Evolutionary conservation across 2,888 invertebrate species (phyloP), one percentile per base, ranked within the genome.

Genomic region (Drosophila atroscutellata): DNA sequence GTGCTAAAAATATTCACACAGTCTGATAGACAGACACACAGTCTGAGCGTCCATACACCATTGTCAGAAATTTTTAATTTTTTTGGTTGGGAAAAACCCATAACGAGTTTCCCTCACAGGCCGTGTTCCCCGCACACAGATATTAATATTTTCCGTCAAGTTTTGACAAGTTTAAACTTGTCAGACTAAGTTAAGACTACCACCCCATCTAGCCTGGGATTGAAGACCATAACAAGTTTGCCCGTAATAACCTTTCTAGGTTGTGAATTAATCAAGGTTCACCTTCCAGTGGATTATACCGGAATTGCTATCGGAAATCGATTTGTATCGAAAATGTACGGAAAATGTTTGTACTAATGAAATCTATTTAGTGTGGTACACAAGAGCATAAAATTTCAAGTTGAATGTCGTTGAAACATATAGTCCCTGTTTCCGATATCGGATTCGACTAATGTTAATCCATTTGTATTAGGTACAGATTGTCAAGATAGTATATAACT

Each of bases 21-120:
- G 54, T 34, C 24, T 58, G 54, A 57, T 26, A 49, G 18, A 26
- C 26, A 60, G 26, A 42, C 18, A 49, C 52, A 54, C n/a, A 51
- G 42, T 26, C 28, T 45, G 20, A 67, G 30, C 45, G 37, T 8
- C 18, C 20, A 24, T n/a, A 24, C 9, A 30, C 26, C 26, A 45
- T 51, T 75, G 55, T 66, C 45, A 56, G 59, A 67, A 24, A 15
- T 9, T 24, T 24, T 11, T 2, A 26, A 37, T 56, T 34, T 47
- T 26, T 8, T 1, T 7, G 13, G 13, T 7, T 45, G 18, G 32
- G 8, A 7, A 7, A 4, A 15, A 37, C 50, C 7, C 51, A 37
- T 11, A 13, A 6, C 11, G 5, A 49, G 57, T 61, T 67, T 68
- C 68, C 49, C 60, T 61, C 11, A 7, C 7, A 24, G 24, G 20